A percentile compares a stretch with the other conserved stretches of the same genome.
These are phyloP conservation scores for Halcyon malimbica DNA, from an alignment of 2,113 vertebrate genomes.

Conservation along the genomic window DNA sequence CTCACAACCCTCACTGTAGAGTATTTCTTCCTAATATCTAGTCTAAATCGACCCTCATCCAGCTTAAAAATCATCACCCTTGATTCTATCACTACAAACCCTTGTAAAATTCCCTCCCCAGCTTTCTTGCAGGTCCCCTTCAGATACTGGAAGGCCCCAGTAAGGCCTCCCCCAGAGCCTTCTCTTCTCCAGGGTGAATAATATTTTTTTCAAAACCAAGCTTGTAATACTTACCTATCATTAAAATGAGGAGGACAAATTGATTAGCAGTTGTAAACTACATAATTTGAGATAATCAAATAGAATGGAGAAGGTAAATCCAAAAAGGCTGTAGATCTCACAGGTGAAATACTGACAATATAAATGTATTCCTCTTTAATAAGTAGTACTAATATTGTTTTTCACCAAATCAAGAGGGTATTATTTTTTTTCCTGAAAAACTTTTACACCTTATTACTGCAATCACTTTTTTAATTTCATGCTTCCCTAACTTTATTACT, in stretches of 20 bases:
- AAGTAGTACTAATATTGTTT: slow-evolving; percentile 10
- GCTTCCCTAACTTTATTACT: slow-evolving; percentile 73
- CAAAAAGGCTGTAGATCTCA: background rate
- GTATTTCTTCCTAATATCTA: too few species aligned
- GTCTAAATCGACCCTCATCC: too few species aligned
- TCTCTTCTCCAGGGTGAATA: background rate
- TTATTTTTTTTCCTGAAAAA: slow-evolving; percentile 30
- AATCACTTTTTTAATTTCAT: slow-evolving; percentile 74
- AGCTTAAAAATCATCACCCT: too few species aligned
- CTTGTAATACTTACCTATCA: background rate
- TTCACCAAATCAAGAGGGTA: background rate
- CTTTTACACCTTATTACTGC: slow-evolving; percentile 44
- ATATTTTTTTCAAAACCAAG: background rate
- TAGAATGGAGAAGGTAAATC: background rate
- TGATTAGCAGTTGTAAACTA: background rate
- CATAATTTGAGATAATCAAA: slow-evolving; percentile 1
- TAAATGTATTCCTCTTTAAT: background rate
- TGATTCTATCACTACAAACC: too few species aligned
- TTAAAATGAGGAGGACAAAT: background rate
- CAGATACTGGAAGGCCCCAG: too few species aligned
- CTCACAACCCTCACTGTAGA: too few species aligned
- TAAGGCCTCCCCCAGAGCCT: too few species aligned
- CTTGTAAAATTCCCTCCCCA: too few species aligned
- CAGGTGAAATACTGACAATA: background rate
- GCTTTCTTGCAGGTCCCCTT: too few species aligned